Evolutionary conservation across 2,888 invertebrate genomes (phyloP), one percentile per base, ranked within the genome.

Genomic region (Hirtodrosophila histrioides): DNA sequence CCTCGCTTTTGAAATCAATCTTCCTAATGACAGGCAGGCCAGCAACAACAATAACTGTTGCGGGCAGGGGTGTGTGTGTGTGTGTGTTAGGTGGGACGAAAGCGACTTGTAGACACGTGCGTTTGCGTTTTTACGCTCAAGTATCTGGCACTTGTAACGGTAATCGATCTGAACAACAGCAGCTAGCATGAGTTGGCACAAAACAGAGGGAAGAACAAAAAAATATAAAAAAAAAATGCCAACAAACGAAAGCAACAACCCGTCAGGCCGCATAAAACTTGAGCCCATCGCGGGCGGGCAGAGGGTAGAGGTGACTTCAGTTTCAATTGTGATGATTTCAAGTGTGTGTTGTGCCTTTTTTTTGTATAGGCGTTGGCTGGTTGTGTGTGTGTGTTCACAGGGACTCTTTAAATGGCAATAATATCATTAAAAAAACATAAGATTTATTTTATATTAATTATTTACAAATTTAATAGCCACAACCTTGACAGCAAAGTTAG

Each of bases 111-210:
- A 75, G 86, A 82, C 83, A 85, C 82, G 82, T 82, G 82, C 86
- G 69, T 69, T 74, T 68, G 66, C 68, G 67, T 77, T 85, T 82
- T 85, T 79, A 77, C 63, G 82, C 81, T 82, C 79, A 79, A 82
- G 86, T 82, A 79, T 82, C 86, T 82, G 83, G 83, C 83, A 86
- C 83, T 82, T 70, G 83, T 70, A 79, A 67, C 72, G 58, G 86
- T 82, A 82, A 82, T 82, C 86, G 86, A 82, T 82, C 83, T 82
- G 78, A 86, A 67, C 86, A 82, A 63, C 67, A 75, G 70, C 70
- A 61, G 73, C 58, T 54, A 58, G 64, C 68, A 76, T 65, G 76
- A 75, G 40, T 60, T 50, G 39, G 72, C 75, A 35, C 23, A 60
- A 76, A 69, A 44, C 44, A 17, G 17, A 17, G 17, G 17, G 17